These are phyloP conservation scores for Rhinopithecus roxellana DNA, from an alignment of 2,113 vertebrate species.

Conservation along the genomic window DNA sequence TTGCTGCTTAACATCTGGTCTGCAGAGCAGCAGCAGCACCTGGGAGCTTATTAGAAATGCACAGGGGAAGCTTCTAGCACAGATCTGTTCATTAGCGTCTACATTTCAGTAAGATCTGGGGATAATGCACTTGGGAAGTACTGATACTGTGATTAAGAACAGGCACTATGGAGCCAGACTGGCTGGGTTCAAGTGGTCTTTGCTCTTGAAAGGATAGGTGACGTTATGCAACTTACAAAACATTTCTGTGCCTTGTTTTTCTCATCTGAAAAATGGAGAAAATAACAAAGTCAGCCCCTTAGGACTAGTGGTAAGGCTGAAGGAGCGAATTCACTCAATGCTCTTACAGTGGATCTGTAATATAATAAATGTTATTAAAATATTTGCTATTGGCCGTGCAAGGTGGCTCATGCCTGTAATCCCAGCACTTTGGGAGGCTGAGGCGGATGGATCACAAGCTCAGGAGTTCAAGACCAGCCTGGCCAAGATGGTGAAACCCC, in stretches of 20 bases:
- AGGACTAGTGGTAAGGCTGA: neutral
- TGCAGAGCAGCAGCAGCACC: neutral
- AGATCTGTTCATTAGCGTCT: neutral
- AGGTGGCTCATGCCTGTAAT: too few relatives aligned
- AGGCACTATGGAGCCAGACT: neutral
- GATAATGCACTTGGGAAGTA: neutral
- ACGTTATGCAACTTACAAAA: neutral
- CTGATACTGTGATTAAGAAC: neutral
- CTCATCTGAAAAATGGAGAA: neutral
- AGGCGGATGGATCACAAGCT: accelerated
- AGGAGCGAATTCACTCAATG: neutral
- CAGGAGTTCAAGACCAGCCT: too few relatives aligned
- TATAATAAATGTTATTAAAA: neutral
- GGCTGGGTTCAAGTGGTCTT: neutral
- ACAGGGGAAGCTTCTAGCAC: neutral
- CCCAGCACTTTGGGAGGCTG: too few relatives aligned
- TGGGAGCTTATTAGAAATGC: neutral
- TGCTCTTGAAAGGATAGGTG: neutral
- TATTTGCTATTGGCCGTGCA: neutral
- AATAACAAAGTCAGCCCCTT: neutral
- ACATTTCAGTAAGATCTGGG: neutral
- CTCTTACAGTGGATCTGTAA: neutral
- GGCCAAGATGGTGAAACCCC: too few relatives aligned
- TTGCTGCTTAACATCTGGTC: neutral
- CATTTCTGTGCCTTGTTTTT: neutral